Evolutionary conservation across 2,888 invertebrate species (phyloP), one percentile per base, ranked within the genome.

Genomic region (Eulithis prunata): DNA sequence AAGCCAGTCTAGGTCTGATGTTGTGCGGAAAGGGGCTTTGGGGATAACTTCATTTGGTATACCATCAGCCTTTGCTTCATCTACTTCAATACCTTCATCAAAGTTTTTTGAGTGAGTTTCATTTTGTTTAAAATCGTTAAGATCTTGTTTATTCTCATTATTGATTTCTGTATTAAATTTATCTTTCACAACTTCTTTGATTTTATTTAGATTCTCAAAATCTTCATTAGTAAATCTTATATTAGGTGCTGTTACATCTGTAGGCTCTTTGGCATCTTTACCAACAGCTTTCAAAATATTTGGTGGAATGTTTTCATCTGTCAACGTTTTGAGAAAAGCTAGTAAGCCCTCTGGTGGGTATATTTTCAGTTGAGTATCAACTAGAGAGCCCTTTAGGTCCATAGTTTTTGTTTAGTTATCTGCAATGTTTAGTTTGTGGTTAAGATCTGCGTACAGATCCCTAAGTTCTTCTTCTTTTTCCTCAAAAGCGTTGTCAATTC

Each of bases 401-500:
- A 93, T 90, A 45, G 10, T 58, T 49, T 10, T 43, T 68, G 62
- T 84, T 86, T 79, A 87, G 73, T 85, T 89, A 84, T 88, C 88
- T 70, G 87, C 86, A 68, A 95, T 95, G 76, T 95, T 95, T 5
- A 97, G 83, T 82, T 97, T 96, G 71, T 95, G 94, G 81, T 97
- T 96, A 59, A 97, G 90, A 79, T 96, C 96, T 64, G 94, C 91
- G 84, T 97, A 97, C 77, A 96, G 95, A 72, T 96, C 95, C 72
- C 94, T 90, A 5, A 97, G 88, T 88, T 97, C 96, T 80, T 95
- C 95, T 88, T 97, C 96, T 86, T 97, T 97, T 79, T 96, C 95
- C 81, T 95, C 95, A 90, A 96, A 97, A 49, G 96, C 95, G 82
- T 95, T 94, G 79, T 97, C 96, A 73, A 97, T 95, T 83, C 96